Evolutionary conservation across 2,113 vertebrate genomes (phyloP), one percentile per base, ranked within the genome.

Genomic region (Sigmodon hispidus): DNA sequence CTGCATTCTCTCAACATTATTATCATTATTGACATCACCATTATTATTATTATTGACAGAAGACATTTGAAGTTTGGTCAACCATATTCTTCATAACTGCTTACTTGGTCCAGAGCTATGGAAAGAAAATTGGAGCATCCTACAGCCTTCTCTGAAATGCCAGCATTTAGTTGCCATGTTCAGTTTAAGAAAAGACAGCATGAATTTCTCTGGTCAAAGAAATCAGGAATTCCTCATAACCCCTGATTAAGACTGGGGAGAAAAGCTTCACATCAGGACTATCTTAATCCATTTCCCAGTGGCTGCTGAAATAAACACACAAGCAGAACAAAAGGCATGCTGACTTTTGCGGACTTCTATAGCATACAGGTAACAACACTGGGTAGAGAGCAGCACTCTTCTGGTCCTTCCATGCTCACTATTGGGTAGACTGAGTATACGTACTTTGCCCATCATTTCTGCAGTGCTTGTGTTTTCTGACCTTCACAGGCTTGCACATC

Each of bases 341-440:
- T 26, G 26, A 3, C 34, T 24, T 67, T 24, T 3, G 3, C 73
- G 34, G 26, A 36, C 4, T 40, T 83, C 15, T 0, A 0, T 10
- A 45, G 26, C 16, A 0, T 12, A 5, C 4, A 13, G 19, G 4
- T 19, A 22, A 83, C n/a, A 6, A 57, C 59, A 2, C 12, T n/a
- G 24, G 1, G 57, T 8, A 61, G 10, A 13, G 67, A 29, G 26
- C 7, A 59, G 31, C 40, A 29, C 31, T 34, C 24, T 43, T 93
- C 45, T 87, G 19, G 15, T 34, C 40, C 61, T 5, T 34, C 50
- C n/a, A 45, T 57, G 65, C 85, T 88, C 57, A 7, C 40, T 34
- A 91, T 70, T 34, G 22, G 69, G 16, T 24, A 17, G 34, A 52
- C 72, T 48, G 55, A 76, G 48, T 26, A 34, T 1, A 70, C 15